Evolutionary conservation across 2,113 vertebrate species (phyloP), one percentile per base, ranked within the genome.

Genomic region (Bubo bubo): DNA sequence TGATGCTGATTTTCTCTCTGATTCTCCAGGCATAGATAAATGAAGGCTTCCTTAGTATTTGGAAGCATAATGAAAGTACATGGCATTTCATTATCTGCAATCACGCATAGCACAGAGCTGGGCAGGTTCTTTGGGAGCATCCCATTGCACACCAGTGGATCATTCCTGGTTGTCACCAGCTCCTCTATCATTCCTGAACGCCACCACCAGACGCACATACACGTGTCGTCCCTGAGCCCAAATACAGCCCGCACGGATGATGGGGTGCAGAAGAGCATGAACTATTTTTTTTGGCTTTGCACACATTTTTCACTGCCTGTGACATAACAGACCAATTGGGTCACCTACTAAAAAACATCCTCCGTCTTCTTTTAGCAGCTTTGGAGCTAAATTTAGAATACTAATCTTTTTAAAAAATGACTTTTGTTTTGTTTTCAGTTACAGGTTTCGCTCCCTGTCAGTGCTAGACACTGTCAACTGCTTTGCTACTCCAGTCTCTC

Each of bases 1-100:
- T 94, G 90, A 95, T 86, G 77, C 92, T 34, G 53, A 52, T 95
- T 95, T 89, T 75, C 86, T 24, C 63, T 82, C 85, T 49, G 64
- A 76, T 91, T 96, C 94, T 94, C 45, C 60, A 55, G 83, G 88
- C 66, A 8, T 2, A 67, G 85, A 70, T 68, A 95, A 95, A 92
- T 24, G 58, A 93, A 94, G 26, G 43, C 56, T 93, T 84, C 75
- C 68, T 92, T 67, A 81, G 5, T 72, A 47, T 89, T 59, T 85
- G 59, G 67, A 71, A 85, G 77, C 8, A n/a, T 35, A 91, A 86
- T 70, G 91, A 60, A 89, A 53, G 60, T n/a, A 68, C 27, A 27
- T 3, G 10, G 72, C 52, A 32, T 81, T 86, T 68, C 64, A 34
- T 39, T 84, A 50, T 32, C 80, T 32, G 27, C 72, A n/a, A 11